A percentile compares a stretch with the other conserved stretches of the same genome.
Evolutionary conservation across 1,140 invertebrate genomes (phyloP).

Genomic region (Steinernema feltiae): DNA sequence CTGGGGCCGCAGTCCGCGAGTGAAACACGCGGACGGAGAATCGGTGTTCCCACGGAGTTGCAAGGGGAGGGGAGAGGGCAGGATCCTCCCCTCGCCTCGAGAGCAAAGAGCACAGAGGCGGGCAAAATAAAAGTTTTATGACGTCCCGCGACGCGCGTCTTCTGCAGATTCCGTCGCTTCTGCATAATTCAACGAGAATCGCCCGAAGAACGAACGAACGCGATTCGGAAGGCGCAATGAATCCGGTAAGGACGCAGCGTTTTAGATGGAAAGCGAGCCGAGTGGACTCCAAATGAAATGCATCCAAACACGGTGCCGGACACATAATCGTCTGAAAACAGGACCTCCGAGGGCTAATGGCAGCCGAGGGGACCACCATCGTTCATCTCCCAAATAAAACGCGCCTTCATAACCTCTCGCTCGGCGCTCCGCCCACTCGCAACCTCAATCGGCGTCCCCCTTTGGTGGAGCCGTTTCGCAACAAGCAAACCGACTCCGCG

Average conservation of each 20-base stretch:
- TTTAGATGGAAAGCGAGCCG: background rate
- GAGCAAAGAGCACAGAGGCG: background rate
- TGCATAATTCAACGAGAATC: background rate
- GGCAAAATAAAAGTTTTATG: background rate
- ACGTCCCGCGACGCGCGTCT: background rate
- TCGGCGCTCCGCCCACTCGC: background rate
- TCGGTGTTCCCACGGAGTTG: no score
- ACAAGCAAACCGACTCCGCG: background rate
- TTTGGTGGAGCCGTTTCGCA: background rate
- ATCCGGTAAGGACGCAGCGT: background rate
- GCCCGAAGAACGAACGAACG: background rate
- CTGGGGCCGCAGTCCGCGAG: background rate
- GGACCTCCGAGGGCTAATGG: background rate
- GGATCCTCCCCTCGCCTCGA: no score
- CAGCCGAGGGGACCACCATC: background rate
- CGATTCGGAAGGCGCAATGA: background rate
- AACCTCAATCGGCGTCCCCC: background rate
- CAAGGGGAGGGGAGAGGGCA: no score
- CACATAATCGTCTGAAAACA: constrained; percentile 4
- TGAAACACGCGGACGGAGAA: background rate
- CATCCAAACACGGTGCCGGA: no score
- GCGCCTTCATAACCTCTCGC: background rate
- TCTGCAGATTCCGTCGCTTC: background rate
- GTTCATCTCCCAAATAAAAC: background rate
- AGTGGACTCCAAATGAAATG: no score